Percentiles rank a stretch among this genome's conserved stretches.
phyloP scores from a whole-genome alignment of 2,797 vertebrate genomes.

The Cynopterus sphinx region DNA sequence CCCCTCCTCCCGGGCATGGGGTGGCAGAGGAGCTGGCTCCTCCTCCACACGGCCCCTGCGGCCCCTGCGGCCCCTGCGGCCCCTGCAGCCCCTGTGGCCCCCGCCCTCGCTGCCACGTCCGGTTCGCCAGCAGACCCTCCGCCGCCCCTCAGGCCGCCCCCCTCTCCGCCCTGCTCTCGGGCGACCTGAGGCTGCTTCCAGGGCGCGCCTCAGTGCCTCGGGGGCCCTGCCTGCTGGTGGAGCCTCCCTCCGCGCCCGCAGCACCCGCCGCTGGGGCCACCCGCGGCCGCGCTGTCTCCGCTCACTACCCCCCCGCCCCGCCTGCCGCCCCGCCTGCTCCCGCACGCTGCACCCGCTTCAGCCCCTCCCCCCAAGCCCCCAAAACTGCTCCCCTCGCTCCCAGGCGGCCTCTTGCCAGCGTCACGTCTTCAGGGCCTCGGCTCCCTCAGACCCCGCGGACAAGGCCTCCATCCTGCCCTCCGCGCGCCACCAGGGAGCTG shows the following conservation, averaged over 20 bases:
- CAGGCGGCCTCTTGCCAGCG: fast-evolving
- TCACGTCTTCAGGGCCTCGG: neutral
- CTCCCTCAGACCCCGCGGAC: neutral
- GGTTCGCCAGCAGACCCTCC: neutral
- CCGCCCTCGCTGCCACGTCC: neutral
- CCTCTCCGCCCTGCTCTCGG: neutral
- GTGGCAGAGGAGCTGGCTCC: too few species aligned
- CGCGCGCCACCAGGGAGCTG: fast-evolving
- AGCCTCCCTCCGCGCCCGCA: neutral
- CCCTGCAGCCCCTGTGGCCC: neutral
- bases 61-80: neutral
- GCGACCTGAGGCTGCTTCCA: neutral
- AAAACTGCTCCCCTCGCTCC: neutral
- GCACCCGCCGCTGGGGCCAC: neutral
- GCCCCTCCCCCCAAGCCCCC: neutral
- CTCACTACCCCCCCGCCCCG: fast-evolving
- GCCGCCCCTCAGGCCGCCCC: neutral
- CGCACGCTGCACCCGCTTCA: fast-evolving
- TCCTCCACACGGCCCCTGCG: too few species aligned
- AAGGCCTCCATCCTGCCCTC: fast-evolving
- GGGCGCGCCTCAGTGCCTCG: fast-evolving
- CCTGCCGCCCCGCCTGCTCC: too few species aligned
- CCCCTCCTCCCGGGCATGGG: too few species aligned
- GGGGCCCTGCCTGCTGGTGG: neutral
- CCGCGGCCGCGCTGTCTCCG: too few species aligned